Evolutionary conservation across 2,888 invertebrate species (phyloP).

Genomic region (Harmothoe impar): DNA sequence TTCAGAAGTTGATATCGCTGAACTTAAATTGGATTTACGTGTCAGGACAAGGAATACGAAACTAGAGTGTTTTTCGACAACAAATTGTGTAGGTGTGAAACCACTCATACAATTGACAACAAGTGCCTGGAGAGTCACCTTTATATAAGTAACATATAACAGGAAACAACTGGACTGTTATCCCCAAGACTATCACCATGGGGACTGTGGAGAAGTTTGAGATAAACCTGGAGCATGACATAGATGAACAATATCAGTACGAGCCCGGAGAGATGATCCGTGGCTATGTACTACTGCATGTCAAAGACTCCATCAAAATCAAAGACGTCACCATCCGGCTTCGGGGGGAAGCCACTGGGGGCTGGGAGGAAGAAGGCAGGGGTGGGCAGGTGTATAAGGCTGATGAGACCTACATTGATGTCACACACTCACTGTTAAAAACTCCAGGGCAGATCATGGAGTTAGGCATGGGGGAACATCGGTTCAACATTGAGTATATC

Average conservation of each 20-base stretch:
- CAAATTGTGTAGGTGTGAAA: too few relatives aligned
- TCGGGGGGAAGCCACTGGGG: constrained; percentile 78
- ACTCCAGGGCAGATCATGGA: constrained; percentile 68
- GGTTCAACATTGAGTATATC: constrained; percentile 80
- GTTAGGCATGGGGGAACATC: constrained; percentile 76
- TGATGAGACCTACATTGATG: constrained; percentile 80
- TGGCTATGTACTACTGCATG: constrained; percentile 72
- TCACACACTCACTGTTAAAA: constrained; percentile 72
- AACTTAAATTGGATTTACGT: too few relatives aligned
- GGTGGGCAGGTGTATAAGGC: constrained; percentile 73
- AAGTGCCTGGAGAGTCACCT: too few relatives aligned
- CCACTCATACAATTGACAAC: too few relatives aligned
- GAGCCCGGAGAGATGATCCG: constrained; percentile 81
- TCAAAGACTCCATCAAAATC: constrained; percentile 68
- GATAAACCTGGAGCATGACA: constrained; percentile 82
- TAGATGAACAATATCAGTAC: constrained; percentile 83
- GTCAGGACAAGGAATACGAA: too few relatives aligned
- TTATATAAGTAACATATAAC: too few relatives aligned
- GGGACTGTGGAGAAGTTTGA: constrained; percentile 72
- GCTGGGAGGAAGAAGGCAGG: constrained; percentile 79
- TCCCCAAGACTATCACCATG: constrained; percentile 20
- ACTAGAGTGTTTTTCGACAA: too few relatives aligned
- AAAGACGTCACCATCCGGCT: constrained; percentile 72
- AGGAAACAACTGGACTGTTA: not conserved
- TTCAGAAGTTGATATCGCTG: too few relatives aligned